phyloP scores from a whole-genome alignment of 2,113 vertebrate genomes.

The Apistogramma diplotaenia region DNA sequence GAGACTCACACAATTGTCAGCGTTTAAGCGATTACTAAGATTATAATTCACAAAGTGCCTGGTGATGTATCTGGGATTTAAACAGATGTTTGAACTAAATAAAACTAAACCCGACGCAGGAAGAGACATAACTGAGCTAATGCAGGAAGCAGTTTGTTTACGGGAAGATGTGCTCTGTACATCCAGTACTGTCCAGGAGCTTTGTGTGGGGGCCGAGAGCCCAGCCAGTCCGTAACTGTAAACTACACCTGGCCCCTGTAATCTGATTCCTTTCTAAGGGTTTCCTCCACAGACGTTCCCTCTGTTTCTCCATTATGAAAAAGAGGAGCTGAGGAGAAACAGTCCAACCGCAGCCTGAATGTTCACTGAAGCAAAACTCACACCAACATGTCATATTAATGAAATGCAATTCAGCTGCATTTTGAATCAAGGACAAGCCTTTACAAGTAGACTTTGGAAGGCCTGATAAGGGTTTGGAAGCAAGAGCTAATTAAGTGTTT shows the following conservation, averaged over 20 bases:
- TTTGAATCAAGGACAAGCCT: background rate
- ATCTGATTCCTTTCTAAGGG: slow-evolving; percentile 46
- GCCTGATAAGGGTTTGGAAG: slow-evolving; percentile 20
- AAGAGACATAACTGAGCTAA: background rate
- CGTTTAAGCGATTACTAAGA: too few relatives aligned
- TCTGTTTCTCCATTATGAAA: slow-evolving; percentile 33
- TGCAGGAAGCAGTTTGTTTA: background rate
- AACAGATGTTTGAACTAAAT: background rate
- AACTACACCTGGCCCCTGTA: slow-evolving; percentile 43
- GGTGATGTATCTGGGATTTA: background rate
- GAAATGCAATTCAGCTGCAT: background rate
- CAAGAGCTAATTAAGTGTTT: slow-evolving; percentile 45
- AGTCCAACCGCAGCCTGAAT: slow-evolving; percentile 20
- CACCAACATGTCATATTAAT: background rate
- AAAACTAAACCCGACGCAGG: fast-evolving
- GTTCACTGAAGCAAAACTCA: slow-evolving; percentile 26
- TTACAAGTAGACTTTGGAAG: background rate
- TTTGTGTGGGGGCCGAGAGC: background rate
- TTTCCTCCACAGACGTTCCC: slow-evolving; percentile 25
- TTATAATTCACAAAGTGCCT: background rate
- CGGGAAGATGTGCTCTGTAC: background rate
- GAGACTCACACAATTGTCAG: too few relatives aligned
- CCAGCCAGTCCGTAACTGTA: slow-evolving; percentile 35
- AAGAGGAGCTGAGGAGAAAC: slow-evolving; percentile 44
- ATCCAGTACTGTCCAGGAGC: background rate